A percentile compares a stretch with the other conserved stretches of the same genome.
These are phyloP conservation scores for Steinernema feltiae DNA, from an alignment of 1,140 invertebrate species.

Conservation along the genomic window DNA sequence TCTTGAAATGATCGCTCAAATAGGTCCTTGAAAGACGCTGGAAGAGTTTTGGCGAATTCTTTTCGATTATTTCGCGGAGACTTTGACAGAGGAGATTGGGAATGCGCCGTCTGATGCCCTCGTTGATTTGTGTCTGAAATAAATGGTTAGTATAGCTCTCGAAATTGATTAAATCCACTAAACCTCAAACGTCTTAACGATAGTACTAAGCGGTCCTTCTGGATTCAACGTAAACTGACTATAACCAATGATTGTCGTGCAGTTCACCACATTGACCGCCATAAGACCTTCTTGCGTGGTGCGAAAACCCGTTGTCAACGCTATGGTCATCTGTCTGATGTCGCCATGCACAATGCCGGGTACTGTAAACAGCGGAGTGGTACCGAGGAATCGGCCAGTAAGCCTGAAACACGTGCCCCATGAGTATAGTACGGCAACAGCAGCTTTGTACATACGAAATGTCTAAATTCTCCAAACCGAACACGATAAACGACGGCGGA, in stretches of 20 bases:
- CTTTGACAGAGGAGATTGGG: slow-evolving; percentile 47
- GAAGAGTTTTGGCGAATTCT: slow-evolving; percentile 52
- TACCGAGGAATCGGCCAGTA: slow-evolving; percentile 46
- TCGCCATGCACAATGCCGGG: slow-evolving; percentile 44
- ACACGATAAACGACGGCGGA: slow-evolving; percentile 43
- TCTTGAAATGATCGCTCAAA: slow-evolving; percentile 48
- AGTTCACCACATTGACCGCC: slow-evolving; percentile 49
- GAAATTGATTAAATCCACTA: slow-evolving; percentile 1
- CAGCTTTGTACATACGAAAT: slow-evolving; percentile 46
- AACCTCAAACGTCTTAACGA: slow-evolving; percentile 54
- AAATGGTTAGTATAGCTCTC: background rate
- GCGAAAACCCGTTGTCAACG: slow-evolving; percentile 43
- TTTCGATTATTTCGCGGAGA: slow-evolving; percentile 50
- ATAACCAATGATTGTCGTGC: slow-evolving; percentile 43
- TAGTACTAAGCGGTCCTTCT: slow-evolving; percentile 48
- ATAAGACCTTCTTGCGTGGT: slow-evolving; percentile 47
- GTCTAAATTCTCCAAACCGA: slow-evolving; percentile 49
- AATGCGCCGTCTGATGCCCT: slow-evolving; percentile 49
- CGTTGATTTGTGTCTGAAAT: slow-evolving; percentile 50
- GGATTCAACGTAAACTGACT: slow-evolving; percentile 53
- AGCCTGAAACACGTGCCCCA: slow-evolving; percentile 41
- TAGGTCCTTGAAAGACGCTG: slow-evolving; percentile 38
- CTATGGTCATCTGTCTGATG: slow-evolving; percentile 42
- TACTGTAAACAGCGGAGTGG: slow-evolving; percentile 45
- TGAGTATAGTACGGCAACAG: no score